Evolutionary conservation across 2,888 invertebrate species (phyloP), one percentile per base, ranked within the genome.

Genomic region (Itoplectis maculator): DNA sequence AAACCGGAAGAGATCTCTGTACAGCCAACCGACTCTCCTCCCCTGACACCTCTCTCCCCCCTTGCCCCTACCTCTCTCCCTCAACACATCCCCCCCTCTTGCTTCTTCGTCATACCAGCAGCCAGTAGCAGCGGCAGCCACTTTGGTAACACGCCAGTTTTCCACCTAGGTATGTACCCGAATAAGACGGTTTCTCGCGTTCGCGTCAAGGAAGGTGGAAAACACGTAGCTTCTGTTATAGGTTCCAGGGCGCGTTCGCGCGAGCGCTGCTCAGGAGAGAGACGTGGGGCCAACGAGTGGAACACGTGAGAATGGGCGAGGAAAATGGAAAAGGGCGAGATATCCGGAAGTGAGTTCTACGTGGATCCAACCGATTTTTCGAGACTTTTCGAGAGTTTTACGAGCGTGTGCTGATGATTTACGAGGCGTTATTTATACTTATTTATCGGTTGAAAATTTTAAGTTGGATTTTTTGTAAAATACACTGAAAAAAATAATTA

Each of bases 71-170:
- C 29, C 29, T 5, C 5, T 29, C 29, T n/a, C n/a, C n/a, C n/a
- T n/a, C 29, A 29, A 29, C 29, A 2, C 29, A 29, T 29, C 29
- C 29, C 2, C 29, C 29, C 29, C 13, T 9, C 18, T 56, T 13
- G 35, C 35, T 13, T 59, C 37, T 59, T 49, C 49, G 49, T 35
- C 49, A 18, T 49, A 29, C 11, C 42, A 13, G 4, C 56, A 49
- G 15, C 61, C 6, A 29, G 9, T 15, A 20, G 63, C 45, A 66
- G 45, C 63, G 51, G 37, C 29, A 35, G 54, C 68, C 73, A 78
- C 81, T 77, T 73, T 81, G 77, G 81, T 69, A 78, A 77, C 40
- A 59, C 73, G 77, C 77, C 77, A 81, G 73, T 61, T 77, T 63
- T 77, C 68, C 77, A 73, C 73, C 81, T 81, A 37, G 54, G 35